These are phyloP conservation scores for Cheilosia vulpina DNA, from an alignment of 2,888 invertebrate species.

Conservation along the genomic window DNA sequence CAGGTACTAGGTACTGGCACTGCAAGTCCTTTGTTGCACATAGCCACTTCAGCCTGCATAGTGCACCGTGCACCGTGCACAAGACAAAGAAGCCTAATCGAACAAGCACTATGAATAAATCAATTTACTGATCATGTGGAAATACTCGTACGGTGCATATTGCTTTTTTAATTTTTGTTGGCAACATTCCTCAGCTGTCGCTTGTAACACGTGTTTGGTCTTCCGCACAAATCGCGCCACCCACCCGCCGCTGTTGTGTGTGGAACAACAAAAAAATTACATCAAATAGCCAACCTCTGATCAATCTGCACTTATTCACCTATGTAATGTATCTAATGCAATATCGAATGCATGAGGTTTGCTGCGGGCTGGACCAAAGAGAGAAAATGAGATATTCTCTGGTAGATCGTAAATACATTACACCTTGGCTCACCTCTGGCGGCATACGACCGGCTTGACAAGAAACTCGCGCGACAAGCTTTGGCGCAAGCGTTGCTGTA, in stretches of 20 bases:
- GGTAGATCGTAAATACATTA: slow-evolving; percentile 53
- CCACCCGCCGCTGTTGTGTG: slow-evolving; percentile 41
- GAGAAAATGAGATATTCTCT: slow-evolving; percentile 17
- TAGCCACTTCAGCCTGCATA: not conserved
- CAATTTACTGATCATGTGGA: slow-evolving; percentile 46
- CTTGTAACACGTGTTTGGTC: slow-evolving; percentile 63
- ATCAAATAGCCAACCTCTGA: slow-evolving; percentile 45
- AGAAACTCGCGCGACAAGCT: slow-evolving; percentile 25
- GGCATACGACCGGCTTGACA: slow-evolving; percentile 22
- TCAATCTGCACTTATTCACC: slow-evolving; percentile 32
- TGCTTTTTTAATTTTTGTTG: not conserved
- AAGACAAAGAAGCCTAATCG: slow-evolving; percentile 51
- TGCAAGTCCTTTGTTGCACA: slow-evolving; percentile 49
- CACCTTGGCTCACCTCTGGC: slow-evolving; percentile 53
- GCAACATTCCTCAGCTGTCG: slow-evolving; percentile 67
- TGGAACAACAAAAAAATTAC: not conserved
- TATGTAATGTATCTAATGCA: slow-evolving; percentile 38
- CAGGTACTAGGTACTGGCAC: slow-evolving; percentile 43
- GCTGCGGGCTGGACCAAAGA: not conserved
- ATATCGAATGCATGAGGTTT: not conserved
- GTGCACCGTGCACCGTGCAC: not conserved
- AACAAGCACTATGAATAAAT: slow-evolving; percentile 42
- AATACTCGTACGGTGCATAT: not conserved
- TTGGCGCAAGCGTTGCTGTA: slow-evolving; percentile 18
- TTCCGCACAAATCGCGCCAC: slow-evolving; percentile 53